Evolutionary conservation across 2,888 invertebrate species (phyloP), one percentile per base, ranked within the genome.

Genomic region (Hydriomena furcata): DNA sequence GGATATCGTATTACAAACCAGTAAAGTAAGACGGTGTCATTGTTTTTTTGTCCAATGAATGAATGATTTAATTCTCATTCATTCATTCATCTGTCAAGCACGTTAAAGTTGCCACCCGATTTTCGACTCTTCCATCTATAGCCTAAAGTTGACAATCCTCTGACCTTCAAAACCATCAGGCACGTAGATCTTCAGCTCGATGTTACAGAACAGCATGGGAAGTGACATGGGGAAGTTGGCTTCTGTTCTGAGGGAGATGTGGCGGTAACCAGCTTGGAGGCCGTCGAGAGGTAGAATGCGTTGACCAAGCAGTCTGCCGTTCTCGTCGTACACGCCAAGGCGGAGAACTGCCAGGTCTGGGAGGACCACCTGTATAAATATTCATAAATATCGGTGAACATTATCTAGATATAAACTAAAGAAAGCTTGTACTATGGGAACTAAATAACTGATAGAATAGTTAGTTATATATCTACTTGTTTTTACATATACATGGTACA

Each of bases 191-290:
- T 99, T 99, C 57, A 99, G 93, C 88, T 99, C 98, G 73, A 99
- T 98, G 82, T 98, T 97, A 79, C 99, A 99, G 91, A 99, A 99
- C 60, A 99, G 92, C 95, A 99, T 99, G 27, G 99, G 99, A 71
- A 99, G 91, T 0, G 99, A 98, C 96, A 99, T 97, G 47, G 99
- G 98, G 84, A 99, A 99, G 90, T 99, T 99, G 47, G 99, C 99
- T 80, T 99, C 99, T 0, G 99, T 99, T 55, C 99, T 89, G 12
- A 99, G 91, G 0, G 99, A 98, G 70, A 99, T 99, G 84, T 99
- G 99, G 0, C 99, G 92, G 88, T 99, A 99, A 32, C 99, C 99
- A 0, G 98, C 97, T 88, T 99, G 98, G 47, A 99, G 91, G 28
- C 99, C 99, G 83, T 99, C 99, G 57, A 99, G 89, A 0, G 99